Evolutionary conservation across 1,140 invertebrate genomes (phyloP).

Genomic region (Cydia fagiglandana): DNA sequence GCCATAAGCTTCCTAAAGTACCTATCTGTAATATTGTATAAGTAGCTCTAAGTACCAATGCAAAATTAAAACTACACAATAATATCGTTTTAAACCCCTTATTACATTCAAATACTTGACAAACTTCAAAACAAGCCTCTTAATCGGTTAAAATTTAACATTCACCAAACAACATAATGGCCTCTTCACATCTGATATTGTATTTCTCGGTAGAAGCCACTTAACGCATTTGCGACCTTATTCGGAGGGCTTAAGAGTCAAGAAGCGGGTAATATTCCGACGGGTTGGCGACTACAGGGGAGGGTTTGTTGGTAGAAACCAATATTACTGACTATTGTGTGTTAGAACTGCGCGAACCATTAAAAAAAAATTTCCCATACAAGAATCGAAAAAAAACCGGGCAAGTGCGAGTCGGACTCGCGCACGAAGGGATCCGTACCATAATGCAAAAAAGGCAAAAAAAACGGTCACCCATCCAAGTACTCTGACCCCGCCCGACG

Average conservation of each 20-base stretch:
- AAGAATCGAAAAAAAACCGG: no score
- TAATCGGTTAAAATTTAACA: neutral
- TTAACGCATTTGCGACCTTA: neutral
- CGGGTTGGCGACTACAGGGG: neutral
- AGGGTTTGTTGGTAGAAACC: neutral
- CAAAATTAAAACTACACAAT: no score
- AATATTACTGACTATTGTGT: neutral
- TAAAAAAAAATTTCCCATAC: no score
- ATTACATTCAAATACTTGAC: neutral
- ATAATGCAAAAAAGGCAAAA: no score
- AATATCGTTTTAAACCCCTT: neutral
- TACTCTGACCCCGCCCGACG: no score
- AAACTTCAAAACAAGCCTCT: neutral
- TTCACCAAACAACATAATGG: conserved; percentile 3
- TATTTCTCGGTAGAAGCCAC: neutral
- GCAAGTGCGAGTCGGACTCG: no score
- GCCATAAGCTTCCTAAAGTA: no score
- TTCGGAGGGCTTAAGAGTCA: neutral
- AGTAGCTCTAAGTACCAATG: no score
- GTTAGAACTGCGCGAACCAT: no score
- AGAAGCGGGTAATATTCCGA: neutral
- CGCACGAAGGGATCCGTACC: no score
- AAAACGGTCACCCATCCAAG: no score
- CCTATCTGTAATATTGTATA: no score
- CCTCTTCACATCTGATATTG: conserved; percentile 4